Percentiles rank a stretch among this genome's conserved stretches.
Evolutionary conservation across 92 coral and sea anemone genomes (phyloP).

Genomic region (Umimayanthus kanabou): DNA sequence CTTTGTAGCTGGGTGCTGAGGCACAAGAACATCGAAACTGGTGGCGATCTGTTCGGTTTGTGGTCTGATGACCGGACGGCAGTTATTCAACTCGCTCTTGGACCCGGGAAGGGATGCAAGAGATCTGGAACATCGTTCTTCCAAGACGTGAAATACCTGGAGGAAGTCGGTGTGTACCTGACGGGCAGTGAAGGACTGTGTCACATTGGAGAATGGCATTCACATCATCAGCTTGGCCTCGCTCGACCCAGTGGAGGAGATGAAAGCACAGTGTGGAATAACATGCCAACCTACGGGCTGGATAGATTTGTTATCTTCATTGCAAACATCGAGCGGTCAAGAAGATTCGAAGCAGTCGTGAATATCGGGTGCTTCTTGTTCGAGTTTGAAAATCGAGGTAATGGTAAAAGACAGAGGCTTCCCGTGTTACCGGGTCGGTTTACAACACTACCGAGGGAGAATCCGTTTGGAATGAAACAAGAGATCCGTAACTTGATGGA

Average conservation of each 20-base stretch:
- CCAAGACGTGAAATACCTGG: constrained; percentile 77
- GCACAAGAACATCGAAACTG: constrained; percentile 68
- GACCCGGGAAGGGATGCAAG: constrained; percentile 70
- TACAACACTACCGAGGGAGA: constrained; percentile 37
- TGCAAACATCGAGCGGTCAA: constrained; percentile 60
- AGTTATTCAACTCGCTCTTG: constrained; percentile 71
- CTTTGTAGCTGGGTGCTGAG: constrained; percentile 53
- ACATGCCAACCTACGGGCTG: constrained; percentile 73
- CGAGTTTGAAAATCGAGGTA: constrained; percentile 35
- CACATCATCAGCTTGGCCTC: constrained; percentile 79
- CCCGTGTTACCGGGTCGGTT: constrained; percentile 56
- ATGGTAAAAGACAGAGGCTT: constrained; percentile 12
- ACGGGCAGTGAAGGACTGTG: constrained; percentile 75
- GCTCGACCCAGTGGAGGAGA: constrained; percentile 85
- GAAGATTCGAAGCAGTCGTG: constrained; percentile 4
- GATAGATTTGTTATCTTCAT: constrained; percentile 75
- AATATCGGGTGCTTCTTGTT: constrained; percentile 67
- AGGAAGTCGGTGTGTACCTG: constrained; percentile 54
- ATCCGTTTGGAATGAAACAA: constrained; percentile 24
- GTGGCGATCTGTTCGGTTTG: constrained; percentile 85
- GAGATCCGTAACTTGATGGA: not conserved
- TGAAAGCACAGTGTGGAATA: constrained; percentile 81
- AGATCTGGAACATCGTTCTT: constrained; percentile 65
- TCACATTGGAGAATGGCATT: constrained; percentile 95
- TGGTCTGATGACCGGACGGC: constrained; percentile 74